Evolutionary conservation across 1,140 invertebrate genomes (phyloP).

Genomic region (Helicoverpa zea): DNA sequence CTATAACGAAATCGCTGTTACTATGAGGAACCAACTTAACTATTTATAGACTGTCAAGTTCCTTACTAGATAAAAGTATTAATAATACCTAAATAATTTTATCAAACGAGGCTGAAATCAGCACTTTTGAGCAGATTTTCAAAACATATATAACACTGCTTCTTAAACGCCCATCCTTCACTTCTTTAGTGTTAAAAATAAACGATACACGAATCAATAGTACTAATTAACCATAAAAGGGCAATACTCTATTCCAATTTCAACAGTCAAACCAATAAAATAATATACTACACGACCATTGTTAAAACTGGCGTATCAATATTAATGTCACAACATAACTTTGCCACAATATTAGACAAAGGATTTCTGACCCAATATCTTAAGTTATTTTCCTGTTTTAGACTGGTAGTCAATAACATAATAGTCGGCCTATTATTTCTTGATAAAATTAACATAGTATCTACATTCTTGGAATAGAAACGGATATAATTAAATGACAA

Average conservation of each 20-base stretch:
- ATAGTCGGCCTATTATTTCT: slow-evolving; percentile 12
- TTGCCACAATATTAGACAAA: neutral
- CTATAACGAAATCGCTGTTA: neutral
- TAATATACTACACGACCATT: neutral
- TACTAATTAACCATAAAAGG: too few species aligned
- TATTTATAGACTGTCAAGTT: neutral
- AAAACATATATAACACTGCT: too few species aligned
- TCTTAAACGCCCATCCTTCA: too few species aligned
- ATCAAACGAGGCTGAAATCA: too few species aligned
- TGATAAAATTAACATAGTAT: slow-evolving; percentile 18
- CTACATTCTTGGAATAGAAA: slow-evolving; percentile 26
- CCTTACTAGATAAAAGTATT: neutral
- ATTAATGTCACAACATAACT: neutral
- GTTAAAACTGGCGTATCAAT: neutral
- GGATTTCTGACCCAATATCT: neutral
- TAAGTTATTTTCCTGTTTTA: neutral
- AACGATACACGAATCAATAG: too few species aligned
- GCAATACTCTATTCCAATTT: too few species aligned
- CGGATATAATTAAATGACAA: slow-evolving; percentile 17
- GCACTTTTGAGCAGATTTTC: too few species aligned
- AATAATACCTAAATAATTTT: too few species aligned
- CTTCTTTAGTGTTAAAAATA: too few species aligned
- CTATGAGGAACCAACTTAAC: neutral
- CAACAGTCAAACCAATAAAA: neutral
- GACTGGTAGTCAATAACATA: slow-evolving; percentile 1